A percentile compares a stretch with the other conserved stretches of the same genome.
phyloP scores from a whole-genome alignment of 2,113 vertebrate genomes.

The Calyptomena viridis region DNA sequence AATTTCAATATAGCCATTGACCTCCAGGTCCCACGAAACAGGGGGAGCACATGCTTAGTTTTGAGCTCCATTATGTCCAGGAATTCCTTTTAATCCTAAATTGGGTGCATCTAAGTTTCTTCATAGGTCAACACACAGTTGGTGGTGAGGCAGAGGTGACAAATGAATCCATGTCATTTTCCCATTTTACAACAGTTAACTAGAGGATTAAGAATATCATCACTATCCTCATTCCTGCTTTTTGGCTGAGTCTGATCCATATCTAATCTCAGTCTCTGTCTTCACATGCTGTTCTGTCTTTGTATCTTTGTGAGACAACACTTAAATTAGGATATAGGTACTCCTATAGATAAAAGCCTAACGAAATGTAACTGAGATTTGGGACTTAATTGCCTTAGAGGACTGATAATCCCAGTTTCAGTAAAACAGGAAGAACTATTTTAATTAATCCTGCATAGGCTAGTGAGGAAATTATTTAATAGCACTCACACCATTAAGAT shows the following conservation, averaged over 20 bases:
- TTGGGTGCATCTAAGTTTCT: background rate
- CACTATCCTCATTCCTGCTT: background rate
- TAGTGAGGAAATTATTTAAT: background rate
- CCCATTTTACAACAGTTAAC: background rate
- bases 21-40: background rate
- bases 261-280: background rate
- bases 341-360: background rate
- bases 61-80: background rate
- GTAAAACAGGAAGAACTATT: background rate
- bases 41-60: background rate
- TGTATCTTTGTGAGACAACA: background rate
- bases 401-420: background rate
- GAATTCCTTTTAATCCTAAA: background rate
- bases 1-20: background rate
- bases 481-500: background rate
- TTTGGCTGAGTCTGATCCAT: background rate
- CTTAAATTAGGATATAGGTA: background rate
- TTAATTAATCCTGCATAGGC: background rate
- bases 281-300: background rate
- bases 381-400: background rate
- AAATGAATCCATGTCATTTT: background rate
- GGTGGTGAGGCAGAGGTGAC: background rate
- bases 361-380: background rate
- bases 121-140: background rate
- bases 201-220: background rate